Conservation (phyloP, 1,140 invertebrate species). For the Rhyzopertha dominica region DNA sequence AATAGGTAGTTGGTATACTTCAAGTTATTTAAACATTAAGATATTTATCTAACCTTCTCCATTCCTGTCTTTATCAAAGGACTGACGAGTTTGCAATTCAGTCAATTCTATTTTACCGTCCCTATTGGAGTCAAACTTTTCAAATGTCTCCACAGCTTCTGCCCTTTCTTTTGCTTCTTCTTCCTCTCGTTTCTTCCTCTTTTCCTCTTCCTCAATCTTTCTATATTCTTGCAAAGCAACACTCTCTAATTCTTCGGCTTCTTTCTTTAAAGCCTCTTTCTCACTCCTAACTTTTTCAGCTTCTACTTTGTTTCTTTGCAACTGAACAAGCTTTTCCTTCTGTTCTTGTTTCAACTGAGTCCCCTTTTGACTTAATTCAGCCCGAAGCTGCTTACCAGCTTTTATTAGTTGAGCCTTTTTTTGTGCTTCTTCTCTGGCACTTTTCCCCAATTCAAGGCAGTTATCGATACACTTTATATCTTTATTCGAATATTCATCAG, state of each 20-base stretch:
- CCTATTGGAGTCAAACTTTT: slow-evolving; percentile 68
- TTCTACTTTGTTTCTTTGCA: slow-evolving; percentile 68
- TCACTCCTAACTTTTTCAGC: slow-evolving; percentile 66
- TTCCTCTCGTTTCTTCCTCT: slow-evolving; percentile 54
- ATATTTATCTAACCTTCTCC: slow-evolving; percentile 51
- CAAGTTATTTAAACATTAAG: too few species aligned
- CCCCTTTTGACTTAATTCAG: slow-evolving; percentile 69
- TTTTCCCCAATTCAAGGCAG: slow-evolving; percentile 76
- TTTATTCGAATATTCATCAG: slow-evolving; percentile 55
- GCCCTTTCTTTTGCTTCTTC: slow-evolving; percentile 53
- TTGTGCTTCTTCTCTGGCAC: slow-evolving; percentile 70
- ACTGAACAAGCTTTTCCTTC: slow-evolving; percentile 55
- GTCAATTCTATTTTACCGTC: slow-evolving; percentile 69
- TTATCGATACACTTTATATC: slow-evolving; percentile 66
- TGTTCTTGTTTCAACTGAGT: slow-evolving; percentile 70
- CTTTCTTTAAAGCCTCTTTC: slow-evolving; percentile 66
- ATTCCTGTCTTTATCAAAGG: slow-evolving; percentile 86
- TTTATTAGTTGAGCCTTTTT: slow-evolving; percentile 65
- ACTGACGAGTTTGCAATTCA: slow-evolving; percentile 72
- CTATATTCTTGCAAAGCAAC: slow-evolving; percentile 72
- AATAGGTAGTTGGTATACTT: too few species aligned
- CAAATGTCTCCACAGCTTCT: slow-evolving; percentile 69
- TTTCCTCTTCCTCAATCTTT: slow-evolving; percentile 61
- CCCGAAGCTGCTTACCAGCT: slow-evolving; percentile 70
- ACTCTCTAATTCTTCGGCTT: slow-evolving; percentile 68